Conservation (phyloP, 2,113 vertebrate species). For the Accipiter virgatus region DNA sequence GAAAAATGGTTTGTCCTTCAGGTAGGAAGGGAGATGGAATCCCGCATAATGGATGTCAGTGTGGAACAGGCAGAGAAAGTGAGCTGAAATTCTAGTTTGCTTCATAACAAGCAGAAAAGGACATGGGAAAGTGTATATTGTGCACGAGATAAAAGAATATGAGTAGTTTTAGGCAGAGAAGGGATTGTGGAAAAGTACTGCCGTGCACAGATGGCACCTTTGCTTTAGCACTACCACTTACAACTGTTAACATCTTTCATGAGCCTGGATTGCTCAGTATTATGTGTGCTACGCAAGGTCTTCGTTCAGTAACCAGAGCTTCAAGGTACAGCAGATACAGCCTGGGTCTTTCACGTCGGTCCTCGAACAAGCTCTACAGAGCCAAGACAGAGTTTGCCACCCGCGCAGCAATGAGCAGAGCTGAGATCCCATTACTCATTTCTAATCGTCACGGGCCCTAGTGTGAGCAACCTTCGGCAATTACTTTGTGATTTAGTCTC, state of each 20-base stretch:
- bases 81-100: background rate
- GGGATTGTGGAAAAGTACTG: background rate
- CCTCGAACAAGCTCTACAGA: background rate
- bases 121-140: background rate
- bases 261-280: background rate
- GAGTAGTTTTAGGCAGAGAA: background rate
- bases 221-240: background rate
- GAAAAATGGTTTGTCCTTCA: background rate
- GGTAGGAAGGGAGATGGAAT: background rate
- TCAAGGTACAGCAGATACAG: background rate
- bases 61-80: background rate
- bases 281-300: background rate
- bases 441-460: background rate
- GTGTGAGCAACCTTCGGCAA: background rate
- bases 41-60: background rate
- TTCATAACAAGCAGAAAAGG: background rate
- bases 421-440: background rate
- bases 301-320: background rate
- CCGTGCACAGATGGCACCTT: background rate
- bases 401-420: fast-evolving
- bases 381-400: background rate
- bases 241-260: background rate
- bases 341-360: background rate
- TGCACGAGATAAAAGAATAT: background rate
- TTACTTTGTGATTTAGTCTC: background rate